These are phyloP conservation scores for Scaptomyza pallida DNA, from an alignment of 1,140 invertebrate species.

Conservation along the genomic window DNA sequence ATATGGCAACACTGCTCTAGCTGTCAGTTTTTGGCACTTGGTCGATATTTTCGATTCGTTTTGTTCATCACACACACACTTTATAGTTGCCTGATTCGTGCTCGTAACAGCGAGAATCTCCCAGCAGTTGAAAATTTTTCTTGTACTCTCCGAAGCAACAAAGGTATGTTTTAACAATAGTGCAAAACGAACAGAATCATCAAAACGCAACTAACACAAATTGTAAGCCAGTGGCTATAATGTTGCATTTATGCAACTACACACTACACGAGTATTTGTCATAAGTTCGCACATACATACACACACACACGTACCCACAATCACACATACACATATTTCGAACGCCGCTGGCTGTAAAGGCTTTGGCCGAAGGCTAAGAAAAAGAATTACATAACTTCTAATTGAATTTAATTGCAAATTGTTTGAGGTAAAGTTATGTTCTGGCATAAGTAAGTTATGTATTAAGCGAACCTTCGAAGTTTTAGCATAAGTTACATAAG, in stretches of 20 bases:
- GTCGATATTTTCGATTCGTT: constrained; percentile 35
- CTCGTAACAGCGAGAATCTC: constrained; percentile 59
- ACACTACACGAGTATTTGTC: constrained; percentile 59
- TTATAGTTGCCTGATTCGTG: constrained; percentile 44
- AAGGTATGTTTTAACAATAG: constrained; percentile 70
- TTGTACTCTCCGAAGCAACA: constrained; percentile 73
- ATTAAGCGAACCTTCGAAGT: constrained; percentile 46
- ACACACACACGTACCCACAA: constrained; percentile 21
- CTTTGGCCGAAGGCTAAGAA: constrained; percentile 55
- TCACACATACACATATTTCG: constrained; percentile 44
- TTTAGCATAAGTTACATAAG: constrained; percentile 58
- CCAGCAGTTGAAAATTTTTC: constrained; percentile 74
- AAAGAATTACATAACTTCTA: constrained; percentile 71
- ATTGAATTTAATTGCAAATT: constrained; percentile 36
- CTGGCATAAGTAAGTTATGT: constrained; percentile 55
- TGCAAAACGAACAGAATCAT: constrained; percentile 31
- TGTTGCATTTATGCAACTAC: constrained; percentile 53
- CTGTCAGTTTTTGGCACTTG: constrained; percentile 54
- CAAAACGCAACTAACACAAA: constrained; percentile 50
- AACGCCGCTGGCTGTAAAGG: constrained; percentile 58
- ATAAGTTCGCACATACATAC: constrained; percentile 41
- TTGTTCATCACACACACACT: constrained; percentile 27
- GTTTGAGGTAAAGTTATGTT: constrained; percentile 41
- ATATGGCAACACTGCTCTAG: constrained; percentile 45
- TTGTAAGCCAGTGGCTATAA: constrained; percentile 59